Base-by-base conservation (phyloP, 1,140 invertebrate genomes). In the Marisa cornuarietis region DNA sequence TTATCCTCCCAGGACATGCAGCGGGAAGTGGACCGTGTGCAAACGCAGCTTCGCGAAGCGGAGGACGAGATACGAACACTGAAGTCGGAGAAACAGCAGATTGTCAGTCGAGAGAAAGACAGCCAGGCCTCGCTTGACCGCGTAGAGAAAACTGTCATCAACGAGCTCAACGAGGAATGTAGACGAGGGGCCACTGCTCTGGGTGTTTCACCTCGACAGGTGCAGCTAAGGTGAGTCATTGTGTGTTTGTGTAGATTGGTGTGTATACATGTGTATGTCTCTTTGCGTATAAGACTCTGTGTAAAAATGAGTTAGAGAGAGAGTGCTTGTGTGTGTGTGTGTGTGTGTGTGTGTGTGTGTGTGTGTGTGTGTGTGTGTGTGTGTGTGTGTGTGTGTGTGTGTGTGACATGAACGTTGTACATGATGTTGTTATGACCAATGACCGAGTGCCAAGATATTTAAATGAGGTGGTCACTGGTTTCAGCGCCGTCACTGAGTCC, bases 131-230 rank as follows among this genome's bases (percentile, higher is more conserved):
- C 78, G 5, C 72, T 86, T n/a, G 89, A 90, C 22, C 79, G 83
- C n/a, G 81, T 83, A 2, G 90, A 90, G 75, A 80, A 85, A 71
- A 88, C 84, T 9, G 80, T 90, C 11, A 81, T 90, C 54, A 84
- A 86, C 58, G 90, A 90, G 72, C 85, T 90, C 42, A 90, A 90
- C 73, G 88, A 90, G 20, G 90, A 90, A 71, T 90, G 88, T 79
- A 72, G 86, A 20, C 85, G 83, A 71, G 86, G 85, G 42, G 85
- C 88, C 0, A 75, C 78, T 20, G 26, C 90, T 11, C 71, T 90
- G 6, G 89, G 90, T 9, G 81, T 87, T 13, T 80, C 71, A 69
- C 87, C 89, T 18, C 78, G 88, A 13, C 85, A 84, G 81, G 84
- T 90, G 22, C 81, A 85, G 54, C 69, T 86, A 18, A 76, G 80